Evolutionary conservation across 2,113 vertebrate genomes (phyloP).

Genomic region (Grammomys surdaster): DNA sequence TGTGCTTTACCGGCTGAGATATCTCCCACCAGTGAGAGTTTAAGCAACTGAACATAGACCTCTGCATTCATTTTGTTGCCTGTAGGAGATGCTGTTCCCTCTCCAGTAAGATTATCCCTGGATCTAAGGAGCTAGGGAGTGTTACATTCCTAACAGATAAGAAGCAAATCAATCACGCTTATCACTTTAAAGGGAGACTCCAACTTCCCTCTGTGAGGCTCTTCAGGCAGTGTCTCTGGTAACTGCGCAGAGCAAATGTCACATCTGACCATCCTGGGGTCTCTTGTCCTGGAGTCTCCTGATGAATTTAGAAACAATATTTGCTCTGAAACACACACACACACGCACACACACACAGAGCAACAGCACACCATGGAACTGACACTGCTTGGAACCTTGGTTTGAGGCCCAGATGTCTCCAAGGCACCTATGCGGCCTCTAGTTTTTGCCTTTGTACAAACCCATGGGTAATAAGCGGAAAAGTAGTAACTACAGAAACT

Average conservation of each 20-base stretch:
- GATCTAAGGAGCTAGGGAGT: background rate
- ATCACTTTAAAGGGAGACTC: background rate
- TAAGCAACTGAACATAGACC: background rate
- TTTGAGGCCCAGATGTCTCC: background rate
- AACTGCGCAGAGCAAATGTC: background rate
- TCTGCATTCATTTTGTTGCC: background rate
- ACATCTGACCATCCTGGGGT: background rate
- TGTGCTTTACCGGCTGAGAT: background rate
- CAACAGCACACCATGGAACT: background rate
- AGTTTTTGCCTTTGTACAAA: background rate
- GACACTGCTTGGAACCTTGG: background rate
- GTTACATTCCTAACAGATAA: background rate
- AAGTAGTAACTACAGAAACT: background rate
- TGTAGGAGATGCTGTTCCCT: background rate
- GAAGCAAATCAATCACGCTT: background rate
- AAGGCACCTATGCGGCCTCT: background rate
- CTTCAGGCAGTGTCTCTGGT: background rate
- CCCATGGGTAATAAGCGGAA: background rate
- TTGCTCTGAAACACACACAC: slow-evolving; percentile 4
- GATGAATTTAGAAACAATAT: background rate
- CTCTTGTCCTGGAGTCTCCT: background rate
- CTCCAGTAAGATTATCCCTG: background rate
- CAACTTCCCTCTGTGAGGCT: background rate
- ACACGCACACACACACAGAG: background rate
- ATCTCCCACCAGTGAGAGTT: background rate